Conservation (phyloP, 1,140 invertebrate species). For the Sitodiplosis mosellana region DNA sequence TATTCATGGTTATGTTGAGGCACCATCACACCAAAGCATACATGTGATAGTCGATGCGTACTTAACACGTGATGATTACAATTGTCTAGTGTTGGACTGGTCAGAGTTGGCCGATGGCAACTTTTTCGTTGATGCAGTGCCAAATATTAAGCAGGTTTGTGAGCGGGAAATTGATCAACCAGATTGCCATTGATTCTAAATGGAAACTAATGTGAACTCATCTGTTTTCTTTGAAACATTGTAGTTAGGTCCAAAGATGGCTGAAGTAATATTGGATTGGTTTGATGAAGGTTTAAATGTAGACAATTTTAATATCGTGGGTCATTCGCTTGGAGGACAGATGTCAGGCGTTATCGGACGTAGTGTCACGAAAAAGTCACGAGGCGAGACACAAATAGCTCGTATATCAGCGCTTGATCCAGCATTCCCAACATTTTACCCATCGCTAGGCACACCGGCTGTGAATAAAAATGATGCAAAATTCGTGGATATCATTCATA, state of each 20-base stretch:
- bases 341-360: constrained; percentile 44
- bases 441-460: constrained; percentile 32
- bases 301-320: constrained; percentile 44
- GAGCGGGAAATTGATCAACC: too few relatives aligned
- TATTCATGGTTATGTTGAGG: constrained; percentile 36
- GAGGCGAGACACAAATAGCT: constrained; percentile 15
- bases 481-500: constrained; percentile 50
- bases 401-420: constrained; percentile 37
- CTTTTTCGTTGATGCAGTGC: constrained; percentile 32
- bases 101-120: constrained; percentile 33
- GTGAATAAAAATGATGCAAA: constrained; percentile 40
- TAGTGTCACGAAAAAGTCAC: constrained; percentile 17
- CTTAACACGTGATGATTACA: constrained; percentile 21
- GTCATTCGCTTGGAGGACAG: constrained; percentile 58
- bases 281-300: constrained; percentile 22
- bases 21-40: constrained; percentile 33
- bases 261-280: constrained; percentile 17
- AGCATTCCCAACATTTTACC: constrained; percentile 38
- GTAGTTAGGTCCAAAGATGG: constrained; percentile 17
- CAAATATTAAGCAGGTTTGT: constrained; percentile 29
- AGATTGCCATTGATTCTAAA: too few relatives aligned
- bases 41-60: constrained; percentile 29
- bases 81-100: constrained; percentile 37
- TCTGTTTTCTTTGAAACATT: not conserved
- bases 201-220: constrained; percentile 4